A percentile compares a stretch with the other conserved stretches of the same genome.
Conservation (phyloP, 2,113 vertebrate species). For the Enhydra lutris region DNA sequence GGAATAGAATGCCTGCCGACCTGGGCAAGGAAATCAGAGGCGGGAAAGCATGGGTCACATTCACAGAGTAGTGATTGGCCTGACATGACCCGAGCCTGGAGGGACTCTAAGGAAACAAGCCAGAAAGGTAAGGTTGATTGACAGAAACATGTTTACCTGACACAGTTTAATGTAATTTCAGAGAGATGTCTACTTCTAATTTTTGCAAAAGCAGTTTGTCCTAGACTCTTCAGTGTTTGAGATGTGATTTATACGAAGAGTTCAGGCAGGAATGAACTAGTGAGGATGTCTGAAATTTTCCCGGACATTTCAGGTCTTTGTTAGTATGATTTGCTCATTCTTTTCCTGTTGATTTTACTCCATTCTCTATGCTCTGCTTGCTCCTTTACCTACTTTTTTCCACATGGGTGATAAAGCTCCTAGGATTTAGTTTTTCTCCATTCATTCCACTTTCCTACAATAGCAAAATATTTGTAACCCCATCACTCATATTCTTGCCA, state of each 20-base stretch:
- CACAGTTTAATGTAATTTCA: not conserved
- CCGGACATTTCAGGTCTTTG: not conserved
- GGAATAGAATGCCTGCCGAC: not conserved
- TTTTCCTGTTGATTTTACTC: not conserved
- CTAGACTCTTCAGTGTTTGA: not conserved
- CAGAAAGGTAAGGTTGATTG: not conserved
- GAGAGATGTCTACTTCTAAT: not conserved
- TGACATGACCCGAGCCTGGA: not conserved
- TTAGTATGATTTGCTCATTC: not conserved
- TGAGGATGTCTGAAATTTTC: not conserved
- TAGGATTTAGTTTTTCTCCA: constrained; percentile 48
- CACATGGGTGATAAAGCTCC: constrained; percentile 40
- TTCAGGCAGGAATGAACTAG: not conserved
- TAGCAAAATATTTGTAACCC: constrained; percentile 39
- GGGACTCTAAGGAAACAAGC: not conserved
- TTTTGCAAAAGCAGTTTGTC: not conserved
- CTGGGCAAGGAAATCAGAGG: not conserved
- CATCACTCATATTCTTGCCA: constrained; percentile 26
- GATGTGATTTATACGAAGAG: not conserved
- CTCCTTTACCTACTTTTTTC: constrained; percentile 47
- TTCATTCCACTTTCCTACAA: constrained; percentile 37
- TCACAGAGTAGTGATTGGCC: not conserved
- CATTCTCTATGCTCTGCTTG: not conserved
- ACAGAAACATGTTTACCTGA: not conserved
- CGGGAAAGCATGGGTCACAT: not conserved